Conservation (phyloP, 2,113 vertebrate genomes). For the Melanostigma gelatinosum region DNA sequence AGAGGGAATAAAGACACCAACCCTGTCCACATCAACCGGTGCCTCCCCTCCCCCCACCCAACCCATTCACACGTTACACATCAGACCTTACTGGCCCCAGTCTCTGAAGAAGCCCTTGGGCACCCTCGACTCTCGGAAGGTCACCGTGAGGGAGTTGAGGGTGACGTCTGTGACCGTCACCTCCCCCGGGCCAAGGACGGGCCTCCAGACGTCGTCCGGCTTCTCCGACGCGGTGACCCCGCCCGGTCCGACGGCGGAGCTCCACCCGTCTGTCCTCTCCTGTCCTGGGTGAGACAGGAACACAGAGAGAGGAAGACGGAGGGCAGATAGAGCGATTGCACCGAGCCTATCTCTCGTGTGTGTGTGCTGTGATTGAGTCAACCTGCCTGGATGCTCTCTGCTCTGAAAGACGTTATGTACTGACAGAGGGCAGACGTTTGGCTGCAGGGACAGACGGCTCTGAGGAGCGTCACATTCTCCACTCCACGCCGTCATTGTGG, state of each 20-base stretch:
- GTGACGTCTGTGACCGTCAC: constrained; percentile 98
- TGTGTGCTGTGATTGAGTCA: constrained; percentile 36
- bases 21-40: not conserved
- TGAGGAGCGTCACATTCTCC: not conserved
- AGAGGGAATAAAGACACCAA: constrained; percentile 2
- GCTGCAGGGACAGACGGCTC: constrained; percentile 1
- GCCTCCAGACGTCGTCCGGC: constrained; percentile 68
- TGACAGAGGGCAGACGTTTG: constrained; percentile 15
- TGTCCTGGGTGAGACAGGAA: constrained; percentile 56
- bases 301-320: not conserved
- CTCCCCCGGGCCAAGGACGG: constrained; percentile 80
- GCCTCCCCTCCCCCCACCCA: not conserved
- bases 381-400: constrained; percentile 19
- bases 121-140: constrained; percentile 93
- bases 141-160: constrained; percentile 96
- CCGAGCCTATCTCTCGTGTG: constrained; percentile 21
- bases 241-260: constrained; percentile 21
- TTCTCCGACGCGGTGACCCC: constrained; percentile 18
- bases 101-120: constrained; percentile 96
- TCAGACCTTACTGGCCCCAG: constrained; percentile 87
- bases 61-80: not conserved
- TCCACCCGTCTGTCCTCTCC: constrained; percentile 56
- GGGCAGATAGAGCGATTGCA: constrained; percentile 22
- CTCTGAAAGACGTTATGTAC: constrained; percentile 25
- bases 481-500: not conserved